Evolutionary conservation across 2,888 invertebrate genomes (phyloP).

Genomic region (Zeuzera pyrina): DNA sequence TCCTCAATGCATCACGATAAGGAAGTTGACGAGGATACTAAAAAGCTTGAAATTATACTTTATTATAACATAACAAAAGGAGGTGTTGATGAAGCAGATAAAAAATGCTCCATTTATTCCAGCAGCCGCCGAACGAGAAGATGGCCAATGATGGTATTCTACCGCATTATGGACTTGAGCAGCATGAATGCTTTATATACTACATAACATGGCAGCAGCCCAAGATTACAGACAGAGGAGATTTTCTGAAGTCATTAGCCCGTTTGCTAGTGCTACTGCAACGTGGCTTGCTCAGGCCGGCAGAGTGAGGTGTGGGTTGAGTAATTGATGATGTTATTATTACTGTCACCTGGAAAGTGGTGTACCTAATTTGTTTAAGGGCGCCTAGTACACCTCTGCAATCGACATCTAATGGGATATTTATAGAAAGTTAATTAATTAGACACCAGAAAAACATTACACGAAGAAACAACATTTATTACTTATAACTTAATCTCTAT

Average conservation of each 20-base stretch:
- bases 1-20: constrained; percentile 1
- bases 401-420: too few species aligned
- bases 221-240: neutral
- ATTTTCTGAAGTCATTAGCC: neutral
- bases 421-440: too few species aligned
- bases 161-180: constrained; percentile 1
- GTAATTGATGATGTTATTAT: too few species aligned
- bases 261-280: neutral
- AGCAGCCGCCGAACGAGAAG: constrained; percentile 1
- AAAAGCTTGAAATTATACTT: neutral
- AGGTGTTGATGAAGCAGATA: constrained; percentile 2
- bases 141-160: constrained; percentile 1
- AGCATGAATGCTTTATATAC: neutral
- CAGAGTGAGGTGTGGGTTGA: too few species aligned
- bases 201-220: neutral
- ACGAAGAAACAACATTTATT: too few species aligned
- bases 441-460: too few species aligned
- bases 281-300: constrained; percentile 8
- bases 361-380: too few species aligned
- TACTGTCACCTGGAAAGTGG: too few species aligned
- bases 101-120: constrained; percentile 1
- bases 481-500: too few species aligned
- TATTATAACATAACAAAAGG: constrained; percentile 1
- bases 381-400: too few species aligned
- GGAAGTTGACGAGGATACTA: neutral